A percentile compares a stretch with the other conserved stretches of the same genome.
phyloP scores from a whole-genome alignment of 2,888 invertebrate genomes.

The Ennomos quercinarius region DNA sequence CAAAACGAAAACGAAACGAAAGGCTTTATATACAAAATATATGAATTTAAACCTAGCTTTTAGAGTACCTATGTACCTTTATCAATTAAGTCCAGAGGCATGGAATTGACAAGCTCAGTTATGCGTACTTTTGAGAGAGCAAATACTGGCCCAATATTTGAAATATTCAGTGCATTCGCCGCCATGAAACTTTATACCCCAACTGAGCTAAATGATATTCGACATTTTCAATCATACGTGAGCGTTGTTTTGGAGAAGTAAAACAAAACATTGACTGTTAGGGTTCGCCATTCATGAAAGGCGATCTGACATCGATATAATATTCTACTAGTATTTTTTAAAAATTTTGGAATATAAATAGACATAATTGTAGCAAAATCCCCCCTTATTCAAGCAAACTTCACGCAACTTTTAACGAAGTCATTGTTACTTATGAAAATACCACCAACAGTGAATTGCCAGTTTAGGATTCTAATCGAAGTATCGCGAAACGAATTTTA shows the following conservation, averaged over 20 bases:
- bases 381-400: neutral
- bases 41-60: no score
- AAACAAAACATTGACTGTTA: conserved; percentile 1
- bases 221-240: conserved; percentile 14
- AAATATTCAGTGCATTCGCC: neutral
- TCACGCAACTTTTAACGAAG: conserved; percentile 15
- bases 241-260: conserved; percentile 10
- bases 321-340: neutral
- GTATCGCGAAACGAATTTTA: conserved; percentile 36
- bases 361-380: no score
- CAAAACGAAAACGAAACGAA: no score
- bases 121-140: no score
- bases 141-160: neutral
- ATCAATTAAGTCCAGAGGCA: no score
- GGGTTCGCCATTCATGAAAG: neutral
- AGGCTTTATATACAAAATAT: no score
- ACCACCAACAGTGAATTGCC: conserved; percentile 26
- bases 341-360: no score
- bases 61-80: no score
- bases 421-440: conserved; percentile 28
- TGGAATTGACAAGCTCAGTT: no score
- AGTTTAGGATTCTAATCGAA: conserved; percentile 38
- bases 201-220: conserved; percentile 17
- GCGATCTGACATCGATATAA: no score
- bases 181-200: neutral